phyloP scores from a whole-genome alignment of 2,888 invertebrate genomes.

The Scaptomyza flava region DNA sequence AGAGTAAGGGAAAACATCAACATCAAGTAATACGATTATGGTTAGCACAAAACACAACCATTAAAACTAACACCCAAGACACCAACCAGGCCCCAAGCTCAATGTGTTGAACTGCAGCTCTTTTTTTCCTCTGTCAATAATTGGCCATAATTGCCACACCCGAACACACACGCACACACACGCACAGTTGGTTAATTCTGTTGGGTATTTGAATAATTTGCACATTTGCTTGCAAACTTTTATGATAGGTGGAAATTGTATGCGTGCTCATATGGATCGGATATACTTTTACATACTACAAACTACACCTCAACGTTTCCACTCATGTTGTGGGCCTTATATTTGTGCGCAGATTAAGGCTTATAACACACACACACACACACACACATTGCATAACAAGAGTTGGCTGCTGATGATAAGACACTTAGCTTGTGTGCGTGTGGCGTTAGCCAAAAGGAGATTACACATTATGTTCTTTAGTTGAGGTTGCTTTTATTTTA shows the following conservation, averaged over 20 bases:
- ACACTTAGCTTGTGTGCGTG: background rate
- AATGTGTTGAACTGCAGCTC: constrained; percentile 36
- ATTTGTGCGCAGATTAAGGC: constrained; percentile 35
- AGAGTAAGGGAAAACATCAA: constrained; percentile 45
- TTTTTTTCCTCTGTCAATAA: constrained; percentile 47
- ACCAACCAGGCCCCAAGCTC: background rate
- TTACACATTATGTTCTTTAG: constrained; percentile 15
- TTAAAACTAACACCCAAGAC: constrained; percentile 49
- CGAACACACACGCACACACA: constrained; percentile 29
- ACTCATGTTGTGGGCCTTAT: background rate
- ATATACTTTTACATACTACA: constrained; percentile 15
- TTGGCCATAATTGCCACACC: constrained; percentile 70
- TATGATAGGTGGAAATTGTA: constrained; percentile 72
- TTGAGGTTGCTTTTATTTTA: background rate
- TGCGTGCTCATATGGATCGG: constrained; percentile 44
- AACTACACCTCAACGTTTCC: background rate
- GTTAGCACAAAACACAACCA: constrained; percentile 55
- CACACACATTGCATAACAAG: background rate
- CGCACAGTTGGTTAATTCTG: constrained; percentile 53
- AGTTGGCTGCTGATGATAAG: constrained; percentile 11
- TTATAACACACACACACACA: constrained; percentile 14
- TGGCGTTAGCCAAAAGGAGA: constrained; percentile 9
- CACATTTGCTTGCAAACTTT: constrained; percentile 80
- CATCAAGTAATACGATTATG: constrained; percentile 74
- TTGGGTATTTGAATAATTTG: constrained; percentile 76